A percentile compares a stretch with the other conserved stretches of the same genome.
These are phyloP conservation scores for Alethe castanea DNA, from an alignment of 2,113 vertebrate genomes.

Conservation along the genomic window DNA sequence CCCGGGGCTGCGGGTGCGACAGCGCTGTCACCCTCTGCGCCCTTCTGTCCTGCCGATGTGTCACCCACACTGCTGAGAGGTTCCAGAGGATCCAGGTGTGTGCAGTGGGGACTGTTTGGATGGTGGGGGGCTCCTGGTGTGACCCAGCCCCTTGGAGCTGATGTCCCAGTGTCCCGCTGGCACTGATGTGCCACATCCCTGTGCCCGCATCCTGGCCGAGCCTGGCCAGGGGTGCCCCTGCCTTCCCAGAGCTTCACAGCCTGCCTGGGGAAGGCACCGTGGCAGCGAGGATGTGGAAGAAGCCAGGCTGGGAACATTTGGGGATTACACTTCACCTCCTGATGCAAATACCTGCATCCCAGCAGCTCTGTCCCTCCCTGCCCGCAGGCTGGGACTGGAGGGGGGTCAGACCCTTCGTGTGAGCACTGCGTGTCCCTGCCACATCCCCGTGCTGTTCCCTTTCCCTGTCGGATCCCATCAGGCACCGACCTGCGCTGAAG, in stretches of 20 bases:
- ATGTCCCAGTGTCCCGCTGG: not conserved
- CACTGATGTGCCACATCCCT: not conserved
- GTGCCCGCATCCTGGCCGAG: fast-evolving
- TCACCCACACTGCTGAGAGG: not conserved
- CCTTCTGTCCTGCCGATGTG: not conserved
- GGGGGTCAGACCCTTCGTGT: not conserved
- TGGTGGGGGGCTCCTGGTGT: fast-evolving
- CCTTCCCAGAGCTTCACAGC: not conserved
- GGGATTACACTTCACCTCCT: not conserved
- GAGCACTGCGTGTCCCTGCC: not conserved
- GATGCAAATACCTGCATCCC: not conserved
- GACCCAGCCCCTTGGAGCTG: not conserved
- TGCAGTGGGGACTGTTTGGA: not conserved
- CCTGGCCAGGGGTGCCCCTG: not conserved
- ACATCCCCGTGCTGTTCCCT: fast-evolving
- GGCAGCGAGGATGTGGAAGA: fast-evolving
- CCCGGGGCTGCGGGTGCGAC: fast-evolving
- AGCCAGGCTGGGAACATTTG: not conserved
- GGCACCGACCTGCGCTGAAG: not conserved
- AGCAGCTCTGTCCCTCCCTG: not conserved
- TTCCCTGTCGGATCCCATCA: not conserved
- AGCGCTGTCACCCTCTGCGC: not conserved
- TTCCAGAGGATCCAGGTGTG: not conserved
- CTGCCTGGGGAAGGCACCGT: fast-evolving
- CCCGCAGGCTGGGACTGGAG: not conserved